Percentiles rank a stretch among this genome's conserved stretches.
These are phyloP conservation scores for Tangara arthus DNA, from an alignment of 2,797 vertebrate species.

Conservation along the genomic window DNA sequence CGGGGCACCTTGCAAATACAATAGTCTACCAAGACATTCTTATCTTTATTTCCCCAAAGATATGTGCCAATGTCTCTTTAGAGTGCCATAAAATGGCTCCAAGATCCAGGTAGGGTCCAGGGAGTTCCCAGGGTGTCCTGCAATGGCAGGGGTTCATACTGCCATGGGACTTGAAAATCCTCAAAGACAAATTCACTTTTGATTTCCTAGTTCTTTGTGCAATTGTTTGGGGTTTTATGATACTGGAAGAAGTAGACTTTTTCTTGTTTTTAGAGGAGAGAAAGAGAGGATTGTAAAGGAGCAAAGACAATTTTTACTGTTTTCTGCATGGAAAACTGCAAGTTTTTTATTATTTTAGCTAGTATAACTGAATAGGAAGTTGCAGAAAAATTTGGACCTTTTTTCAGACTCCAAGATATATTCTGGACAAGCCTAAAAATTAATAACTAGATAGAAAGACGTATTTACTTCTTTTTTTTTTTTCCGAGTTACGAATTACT, in stretches of 20 bases:
- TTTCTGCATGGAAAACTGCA: neutral
- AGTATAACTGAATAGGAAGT: neutral
- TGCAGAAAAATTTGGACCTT: neutral
- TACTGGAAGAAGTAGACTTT: neutral
- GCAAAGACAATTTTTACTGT: neutral
- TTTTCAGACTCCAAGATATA: neutral
- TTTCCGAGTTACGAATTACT: accelerated
- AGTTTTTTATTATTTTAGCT: neutral
- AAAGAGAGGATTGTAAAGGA: neutral
- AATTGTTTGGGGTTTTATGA: neutral
- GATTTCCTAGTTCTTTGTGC: neutral
- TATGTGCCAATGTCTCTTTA: neutral
- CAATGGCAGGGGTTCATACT: neutral
- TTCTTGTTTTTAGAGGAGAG: neutral
- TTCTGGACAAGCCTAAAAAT: neutral
- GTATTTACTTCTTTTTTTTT: no score
- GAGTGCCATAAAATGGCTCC: neutral
- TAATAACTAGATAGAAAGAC: neutral
- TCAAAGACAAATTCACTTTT: neutral
- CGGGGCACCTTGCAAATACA: neutral
- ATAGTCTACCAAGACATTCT: neutral
- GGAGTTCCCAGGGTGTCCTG: neutral
- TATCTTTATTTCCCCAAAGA: neutral
- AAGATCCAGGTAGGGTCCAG: neutral
- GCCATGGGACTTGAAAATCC: neutral